Conservation (phyloP, 2,113 vertebrate genomes). For the Galbula dea region DNA sequence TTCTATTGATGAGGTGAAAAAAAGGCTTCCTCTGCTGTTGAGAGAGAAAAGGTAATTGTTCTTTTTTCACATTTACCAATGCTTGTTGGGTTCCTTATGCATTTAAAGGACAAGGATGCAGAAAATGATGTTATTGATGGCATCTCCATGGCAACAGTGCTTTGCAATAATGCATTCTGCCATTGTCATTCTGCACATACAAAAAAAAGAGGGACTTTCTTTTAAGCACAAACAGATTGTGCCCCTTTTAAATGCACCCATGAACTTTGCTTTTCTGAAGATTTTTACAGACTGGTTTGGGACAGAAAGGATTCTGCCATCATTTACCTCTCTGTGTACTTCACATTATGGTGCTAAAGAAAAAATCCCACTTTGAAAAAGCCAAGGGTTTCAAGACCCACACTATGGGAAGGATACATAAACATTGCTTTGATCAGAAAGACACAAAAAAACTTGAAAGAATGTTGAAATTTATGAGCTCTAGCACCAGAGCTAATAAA, state of each 20-base stretch:
- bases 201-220: constrained; percentile 43
- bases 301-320: constrained; percentile 38
- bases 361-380: neutral
- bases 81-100: constrained; percentile 64
- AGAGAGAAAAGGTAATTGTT: constrained; percentile 67
- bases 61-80: constrained; percentile 56
- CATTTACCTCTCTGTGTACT: constrained; percentile 20
- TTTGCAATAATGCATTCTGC: constrained; percentile 72
- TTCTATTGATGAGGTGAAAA: constrained; percentile 72
- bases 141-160: constrained; percentile 73
- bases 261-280: constrained; percentile 68
- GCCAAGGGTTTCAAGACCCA: neutral
- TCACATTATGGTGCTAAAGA: constrained; percentile 36
- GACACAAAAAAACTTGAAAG: neutral
- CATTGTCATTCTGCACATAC: constrained; percentile 68
- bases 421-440: constrained; percentile 45
- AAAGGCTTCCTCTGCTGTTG: constrained; percentile 53
- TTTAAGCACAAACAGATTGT: constrained; percentile 67
- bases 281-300: constrained; percentile 6
- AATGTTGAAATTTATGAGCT: constrained; percentile 27
- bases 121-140: constrained; percentile 76
- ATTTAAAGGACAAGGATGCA: constrained; percentile 69
- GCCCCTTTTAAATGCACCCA: constrained; percentile 64
- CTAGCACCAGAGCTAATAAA: neutral
- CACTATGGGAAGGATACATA: neutral